These are phyloP conservation scores for Onychostoma macrolepis DNA, from an alignment of 2,113 vertebrate genomes.

Conservation along the genomic window DNA sequence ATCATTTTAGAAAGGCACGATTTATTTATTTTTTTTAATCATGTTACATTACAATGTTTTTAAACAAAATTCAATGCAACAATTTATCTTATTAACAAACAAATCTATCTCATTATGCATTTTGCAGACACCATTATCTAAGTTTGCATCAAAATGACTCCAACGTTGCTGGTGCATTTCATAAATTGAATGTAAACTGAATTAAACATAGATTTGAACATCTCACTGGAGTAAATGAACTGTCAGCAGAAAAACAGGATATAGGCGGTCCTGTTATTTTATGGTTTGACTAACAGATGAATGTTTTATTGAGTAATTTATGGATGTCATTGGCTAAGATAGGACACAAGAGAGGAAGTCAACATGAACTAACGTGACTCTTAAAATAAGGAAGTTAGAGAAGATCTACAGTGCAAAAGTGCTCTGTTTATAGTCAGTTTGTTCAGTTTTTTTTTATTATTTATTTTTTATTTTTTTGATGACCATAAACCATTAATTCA, in stretches of 20 bases:
- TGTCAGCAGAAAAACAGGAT: constrained; percentile 15
- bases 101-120: neutral
- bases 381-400: constrained; percentile 11
- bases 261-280: neutral
- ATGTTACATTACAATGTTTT: neutral
- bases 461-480: neutral
- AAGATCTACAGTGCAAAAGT: neutral
- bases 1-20: neutral
- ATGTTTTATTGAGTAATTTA: constrained; percentile 26
- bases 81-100: neutral
- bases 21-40: neutral
- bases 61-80: neutral
- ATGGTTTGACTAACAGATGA: constrained; percentile 6
- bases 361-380: neutral
- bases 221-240: neutral
- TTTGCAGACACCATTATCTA: neutral
- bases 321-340: neutral
- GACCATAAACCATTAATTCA: neutral
- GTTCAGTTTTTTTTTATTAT: neutral
- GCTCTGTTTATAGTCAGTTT: neutral
- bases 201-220: neutral
- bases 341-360: constrained; percentile 5
- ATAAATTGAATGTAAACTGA: neutral
- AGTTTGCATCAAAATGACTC: neutral
- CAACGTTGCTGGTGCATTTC: neutral